Evolutionary conservation across 1,140 invertebrate species (phyloP), one percentile per base, ranked within the genome.

Genomic region (Copidosoma floridanum): DNA sequence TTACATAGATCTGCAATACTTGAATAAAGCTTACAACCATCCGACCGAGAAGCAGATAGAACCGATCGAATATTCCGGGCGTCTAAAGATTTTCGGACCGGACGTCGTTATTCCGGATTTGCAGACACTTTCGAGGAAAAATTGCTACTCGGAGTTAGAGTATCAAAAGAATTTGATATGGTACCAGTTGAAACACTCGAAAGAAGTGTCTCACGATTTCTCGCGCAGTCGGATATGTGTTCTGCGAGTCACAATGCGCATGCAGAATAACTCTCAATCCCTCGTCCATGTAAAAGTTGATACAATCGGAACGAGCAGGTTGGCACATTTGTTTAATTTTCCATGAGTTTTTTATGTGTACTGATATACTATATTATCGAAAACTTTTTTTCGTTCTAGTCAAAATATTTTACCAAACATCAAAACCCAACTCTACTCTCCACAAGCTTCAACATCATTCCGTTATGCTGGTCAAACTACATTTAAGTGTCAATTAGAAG

Each of bases 11-110:
- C 57, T 82, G 12, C 62, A 75, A 16, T 67, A 75, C 29, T 52
- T 82, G 1, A 77, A 77, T 47, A 73, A 71, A 54, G 65, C 65
- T 0, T 77, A 77, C 4, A 75, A 75, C 58, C 71, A 80, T 66
- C 77, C 79, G 0, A 63, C 67, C 18, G 71, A 78, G 29, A 24
- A 66, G 2, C 20, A 20, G 20, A 41, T 65, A 4, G 73, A 74
- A 23, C 66, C 65, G 20, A 70, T 53, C 6, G 77, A 80, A 11
- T 74, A 74, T 26, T 70, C 65, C 20, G 68, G 70, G n/a, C 66
- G 73, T 4, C 56, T 81, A 2, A 80, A 68, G 27, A 77, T 81
- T 41, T 81, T 81, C 64, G 79, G 78, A 6, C 78, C 79, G 5
- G 77, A 80, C 51, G 58, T 74, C 27, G 78, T 80, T 44, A 54